Evolutionary conservation across 2,113 vertebrate species (phyloP).

Genomic region (Gavialis gangeticus): DNA sequence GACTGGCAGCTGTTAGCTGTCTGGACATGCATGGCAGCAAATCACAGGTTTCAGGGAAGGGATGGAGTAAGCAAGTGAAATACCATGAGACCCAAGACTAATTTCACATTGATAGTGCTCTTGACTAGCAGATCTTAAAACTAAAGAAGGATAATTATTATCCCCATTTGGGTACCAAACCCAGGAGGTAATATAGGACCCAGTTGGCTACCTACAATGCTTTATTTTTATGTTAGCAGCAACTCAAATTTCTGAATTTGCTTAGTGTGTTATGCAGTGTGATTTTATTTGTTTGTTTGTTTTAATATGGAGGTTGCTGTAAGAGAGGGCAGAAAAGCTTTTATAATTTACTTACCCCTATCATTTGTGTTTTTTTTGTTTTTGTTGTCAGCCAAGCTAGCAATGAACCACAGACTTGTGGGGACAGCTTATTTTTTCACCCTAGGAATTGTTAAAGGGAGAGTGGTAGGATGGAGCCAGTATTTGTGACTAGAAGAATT

Average conservation of each 20-base stretch:
- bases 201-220: not conserved
- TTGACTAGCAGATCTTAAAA: not conserved
- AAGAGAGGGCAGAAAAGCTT: not conserved
- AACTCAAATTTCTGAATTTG: not conserved
- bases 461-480: not conserved
- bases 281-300: not conserved
- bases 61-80: not conserved
- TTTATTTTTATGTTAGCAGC: not conserved
- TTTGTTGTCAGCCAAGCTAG: not conserved
- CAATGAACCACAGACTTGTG: not conserved
- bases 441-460: not conserved
- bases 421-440: not conserved
- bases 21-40: fast-evolving
- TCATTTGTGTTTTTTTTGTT: not conserved
- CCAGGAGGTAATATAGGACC: not conserved
- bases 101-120: fast-evolving
- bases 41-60: not conserved
- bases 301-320: not conserved
- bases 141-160: fast-evolving
- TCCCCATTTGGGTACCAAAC: not conserved
- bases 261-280: not conserved
- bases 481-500: not conserved
- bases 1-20: not conserved
- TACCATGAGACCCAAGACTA: not conserved
- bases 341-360: not conserved